Evolutionary conservation across 2,113 vertebrate genomes (phyloP).

Genomic region (Phyllostomus discolor): DNA sequence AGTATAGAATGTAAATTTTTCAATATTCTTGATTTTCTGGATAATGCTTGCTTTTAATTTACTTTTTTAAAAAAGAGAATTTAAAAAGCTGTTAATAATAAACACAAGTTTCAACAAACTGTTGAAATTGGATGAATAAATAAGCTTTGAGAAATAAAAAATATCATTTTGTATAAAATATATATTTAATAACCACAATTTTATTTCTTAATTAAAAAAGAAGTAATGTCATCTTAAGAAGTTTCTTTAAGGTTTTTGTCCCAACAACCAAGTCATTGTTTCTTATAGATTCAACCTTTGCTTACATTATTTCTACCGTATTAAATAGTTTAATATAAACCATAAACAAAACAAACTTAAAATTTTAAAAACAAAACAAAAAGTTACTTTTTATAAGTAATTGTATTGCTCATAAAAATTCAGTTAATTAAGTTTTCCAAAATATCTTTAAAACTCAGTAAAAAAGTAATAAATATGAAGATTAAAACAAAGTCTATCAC

Average conservation of each 20-base stretch:
- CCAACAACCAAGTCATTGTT: neutral
- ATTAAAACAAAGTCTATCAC: neutral
- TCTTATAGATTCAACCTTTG: neutral
- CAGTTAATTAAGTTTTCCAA: neutral
- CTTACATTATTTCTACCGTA: neutral
- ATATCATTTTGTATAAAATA: neutral
- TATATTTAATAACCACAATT: neutral
- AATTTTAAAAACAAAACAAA: too few species aligned
- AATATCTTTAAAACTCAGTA: neutral
- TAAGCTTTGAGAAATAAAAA: neutral
- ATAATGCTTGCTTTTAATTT: neutral
- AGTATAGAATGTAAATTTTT: neutral
- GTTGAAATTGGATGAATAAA: neutral
- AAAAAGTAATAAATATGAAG: neutral
- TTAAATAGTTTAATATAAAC: neutral
- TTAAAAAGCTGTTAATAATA: neutral
- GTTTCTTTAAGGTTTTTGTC: neutral
- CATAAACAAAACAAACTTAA: neutral
- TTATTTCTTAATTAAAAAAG: neutral
- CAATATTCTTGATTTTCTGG: neutral
- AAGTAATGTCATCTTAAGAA: neutral
- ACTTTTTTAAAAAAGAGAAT: neutral
- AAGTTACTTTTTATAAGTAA: too few species aligned
- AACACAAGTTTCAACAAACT: neutral
- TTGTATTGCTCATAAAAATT: neutral